phyloP scores from a whole-genome alignment of 2,888 invertebrate species.

The Melolontha melolontha region DNA sequence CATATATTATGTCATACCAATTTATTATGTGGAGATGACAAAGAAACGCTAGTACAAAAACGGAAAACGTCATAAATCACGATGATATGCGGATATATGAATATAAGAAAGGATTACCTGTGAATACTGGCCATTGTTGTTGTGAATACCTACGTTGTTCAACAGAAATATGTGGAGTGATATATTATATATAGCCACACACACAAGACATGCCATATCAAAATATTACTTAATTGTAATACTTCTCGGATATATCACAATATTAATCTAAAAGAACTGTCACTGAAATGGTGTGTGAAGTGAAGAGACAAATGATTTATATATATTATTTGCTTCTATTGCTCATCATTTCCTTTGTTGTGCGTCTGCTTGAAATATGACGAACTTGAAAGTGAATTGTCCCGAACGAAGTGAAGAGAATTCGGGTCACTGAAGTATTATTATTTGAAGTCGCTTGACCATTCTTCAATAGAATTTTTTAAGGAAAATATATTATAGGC shows the following conservation, averaged over 20 bases:
- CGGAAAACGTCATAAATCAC: constrained; percentile 47
- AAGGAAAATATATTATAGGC: constrained; percentile 4
- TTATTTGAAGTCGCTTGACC: constrained; percentile 24
- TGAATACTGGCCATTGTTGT: constrained; percentile 39
- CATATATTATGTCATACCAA: constrained; percentile 41
- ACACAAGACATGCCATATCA: constrained; percentile 1
- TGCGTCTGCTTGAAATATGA: constrained; percentile 25
- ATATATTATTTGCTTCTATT: constrained; percentile 15
- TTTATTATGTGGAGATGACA: constrained; percentile 43
- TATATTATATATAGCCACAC: constrained; percentile 22
- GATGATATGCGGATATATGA: constrained; percentile 45
- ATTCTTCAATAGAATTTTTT: constrained; percentile 22
- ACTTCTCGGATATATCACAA: constrained; percentile 24
- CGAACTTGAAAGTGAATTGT: constrained; percentile 25
- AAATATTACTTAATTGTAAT: constrained; percentile 37
- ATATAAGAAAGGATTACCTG: constrained; percentile 48
- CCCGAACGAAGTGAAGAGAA: constrained; percentile 2
- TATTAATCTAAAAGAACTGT: constrained; percentile 25
- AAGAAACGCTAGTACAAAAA: constrained; percentile 41
- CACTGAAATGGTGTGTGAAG: constrained; percentile 22
- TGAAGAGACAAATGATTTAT: constrained; percentile 36
- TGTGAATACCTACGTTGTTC: constrained; percentile 37
- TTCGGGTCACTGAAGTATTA: neutral
- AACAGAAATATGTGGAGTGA: constrained; percentile 31
- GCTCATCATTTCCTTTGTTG: constrained; percentile 28